Conservation (phyloP, 2,113 vertebrate species). For the Tenebrosternarchus preto region DNA sequence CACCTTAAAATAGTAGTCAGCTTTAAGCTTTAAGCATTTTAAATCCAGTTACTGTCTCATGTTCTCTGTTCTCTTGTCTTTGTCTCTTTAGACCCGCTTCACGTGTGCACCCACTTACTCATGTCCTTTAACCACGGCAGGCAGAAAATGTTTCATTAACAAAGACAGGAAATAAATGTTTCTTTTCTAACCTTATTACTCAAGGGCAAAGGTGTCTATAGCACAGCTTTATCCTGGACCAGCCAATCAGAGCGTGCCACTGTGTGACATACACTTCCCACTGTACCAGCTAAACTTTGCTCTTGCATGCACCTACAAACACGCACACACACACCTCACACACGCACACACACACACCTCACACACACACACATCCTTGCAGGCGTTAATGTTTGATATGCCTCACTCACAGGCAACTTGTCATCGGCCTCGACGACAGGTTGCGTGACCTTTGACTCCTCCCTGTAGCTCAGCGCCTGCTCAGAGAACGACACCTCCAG, state of each 20-base stretch:
- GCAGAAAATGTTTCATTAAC: slow-evolving; percentile 16
- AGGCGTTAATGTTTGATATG: slow-evolving; percentile 51
- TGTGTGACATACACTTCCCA: background rate
- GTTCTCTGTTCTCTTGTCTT: background rate
- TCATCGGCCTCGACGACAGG: slow-evolving; percentile 73
- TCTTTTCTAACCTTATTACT: slow-evolving; percentile 2
- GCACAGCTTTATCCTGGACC: slow-evolving; percentile 24
- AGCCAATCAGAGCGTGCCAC: slow-evolving; percentile 20
- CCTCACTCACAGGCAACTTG: slow-evolving; percentile 81
- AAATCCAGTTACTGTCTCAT: background rate
- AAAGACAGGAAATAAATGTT: no score
- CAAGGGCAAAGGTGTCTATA: slow-evolving; percentile 27
- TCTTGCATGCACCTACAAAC: slow-evolving; percentile 8
- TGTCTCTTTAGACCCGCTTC: background rate
- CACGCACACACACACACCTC: slow-evolving; percentile 26
- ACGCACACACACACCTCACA: background rate
- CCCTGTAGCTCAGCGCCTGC: slow-evolving; percentile 85
- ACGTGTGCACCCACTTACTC: background rate
- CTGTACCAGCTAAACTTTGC: slow-evolving; percentile 42
- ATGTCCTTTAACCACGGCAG: background rate
- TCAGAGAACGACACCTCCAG: slow-evolving; percentile 92
- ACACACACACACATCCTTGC: slow-evolving; percentile 33
- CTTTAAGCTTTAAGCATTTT: background rate
- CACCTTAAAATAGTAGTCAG: no score
- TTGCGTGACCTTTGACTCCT: slow-evolving; percentile 66